phyloP scores from a whole-genome alignment of 2,888 invertebrate species.

The Apoderus coryli region DNA sequence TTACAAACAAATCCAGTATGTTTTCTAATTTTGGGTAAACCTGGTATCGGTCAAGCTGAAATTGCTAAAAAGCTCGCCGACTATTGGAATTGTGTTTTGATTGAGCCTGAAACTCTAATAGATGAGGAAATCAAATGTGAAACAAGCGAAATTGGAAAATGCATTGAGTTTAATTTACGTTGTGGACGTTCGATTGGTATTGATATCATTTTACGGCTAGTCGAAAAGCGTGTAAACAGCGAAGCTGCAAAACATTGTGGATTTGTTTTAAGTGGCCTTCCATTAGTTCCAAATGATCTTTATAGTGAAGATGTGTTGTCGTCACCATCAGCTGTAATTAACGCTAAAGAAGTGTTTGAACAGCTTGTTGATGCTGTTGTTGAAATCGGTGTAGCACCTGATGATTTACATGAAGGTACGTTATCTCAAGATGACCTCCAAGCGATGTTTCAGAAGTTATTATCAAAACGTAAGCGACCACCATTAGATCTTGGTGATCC shows the following conservation, averaged over 20 bases:
- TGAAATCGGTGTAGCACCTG: constrained; percentile 17
- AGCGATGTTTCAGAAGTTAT: constrained; percentile 17
- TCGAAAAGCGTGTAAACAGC: constrained; percentile 38
- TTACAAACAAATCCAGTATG: constrained; percentile 38
- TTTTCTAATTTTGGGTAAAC: constrained; percentile 46
- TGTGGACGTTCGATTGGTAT: constrained; percentile 37
- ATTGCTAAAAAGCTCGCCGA: constrained; percentile 42
- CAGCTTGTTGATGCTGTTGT: constrained; percentile 24
- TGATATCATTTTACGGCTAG: constrained; percentile 36
- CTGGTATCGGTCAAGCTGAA: constrained; percentile 36
- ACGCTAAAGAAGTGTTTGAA: constrained; percentile 29
- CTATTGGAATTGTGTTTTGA: constrained; percentile 40
- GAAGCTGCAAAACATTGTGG: constrained; percentile 42
- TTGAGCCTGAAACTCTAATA: constrained; percentile 41
- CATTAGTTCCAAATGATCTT: constrained; percentile 38
- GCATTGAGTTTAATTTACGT: constrained; percentile 42
- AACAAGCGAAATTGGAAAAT: constrained; percentile 40
- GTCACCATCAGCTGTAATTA: constrained; percentile 30
- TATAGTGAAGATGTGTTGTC: constrained; percentile 30
- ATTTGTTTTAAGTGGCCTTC: constrained; percentile 50
- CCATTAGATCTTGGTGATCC: constrained; percentile 19
- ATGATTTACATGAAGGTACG: too few relatives aligned
- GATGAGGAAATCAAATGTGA: constrained; percentile 41
- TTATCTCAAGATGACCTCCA: too few relatives aligned
- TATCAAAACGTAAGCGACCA: constrained; percentile 18